Conservation (phyloP, 1,140 invertebrate genomes). For the Drosophila albomicans region DNA sequence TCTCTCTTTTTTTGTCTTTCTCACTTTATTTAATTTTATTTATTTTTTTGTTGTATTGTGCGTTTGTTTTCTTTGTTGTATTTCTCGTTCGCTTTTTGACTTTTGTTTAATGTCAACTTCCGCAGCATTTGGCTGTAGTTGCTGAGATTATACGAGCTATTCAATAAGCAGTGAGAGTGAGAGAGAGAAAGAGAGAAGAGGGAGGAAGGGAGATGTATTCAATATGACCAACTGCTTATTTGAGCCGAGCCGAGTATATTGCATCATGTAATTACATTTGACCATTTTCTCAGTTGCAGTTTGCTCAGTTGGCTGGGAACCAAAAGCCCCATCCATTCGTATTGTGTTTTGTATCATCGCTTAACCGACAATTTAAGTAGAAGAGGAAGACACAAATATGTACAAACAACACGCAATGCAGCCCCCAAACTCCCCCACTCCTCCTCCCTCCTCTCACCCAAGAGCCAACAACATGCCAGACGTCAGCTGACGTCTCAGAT, state of each 20-base stretch:
- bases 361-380: conserved; percentile 69
- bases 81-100: conserved; percentile 23
- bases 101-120: conserved; percentile 61
- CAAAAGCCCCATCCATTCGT: conserved; percentile 2
- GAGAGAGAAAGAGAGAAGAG: background rate
- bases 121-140: conserved; percentile 35
- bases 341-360: conserved; percentile 60
- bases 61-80: conserved; percentile 36
- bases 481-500: conserved; percentile 6
- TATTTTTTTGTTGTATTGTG: conserved; percentile 48
- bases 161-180: conserved; percentile 12
- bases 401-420: conserved; percentile 51
- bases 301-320: conserved; percentile 32
- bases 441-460: background rate
- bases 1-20: conserved; percentile 38
- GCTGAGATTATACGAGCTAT: conserved; percentile 17
- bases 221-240: conserved; percentile 34
- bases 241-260: conserved; percentile 10
- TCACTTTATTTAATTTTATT: conserved; percentile 69
- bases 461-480: background rate
- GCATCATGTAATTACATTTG: conserved; percentile 45
- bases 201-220: conserved; percentile 13
- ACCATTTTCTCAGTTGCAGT: conserved; percentile 33
- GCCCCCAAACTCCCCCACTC: background rate
- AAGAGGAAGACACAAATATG: conserved; percentile 45